These are phyloP conservation scores for Epinephelus moara DNA, from an alignment of 2,113 vertebrate species.

Conservation along the genomic window DNA sequence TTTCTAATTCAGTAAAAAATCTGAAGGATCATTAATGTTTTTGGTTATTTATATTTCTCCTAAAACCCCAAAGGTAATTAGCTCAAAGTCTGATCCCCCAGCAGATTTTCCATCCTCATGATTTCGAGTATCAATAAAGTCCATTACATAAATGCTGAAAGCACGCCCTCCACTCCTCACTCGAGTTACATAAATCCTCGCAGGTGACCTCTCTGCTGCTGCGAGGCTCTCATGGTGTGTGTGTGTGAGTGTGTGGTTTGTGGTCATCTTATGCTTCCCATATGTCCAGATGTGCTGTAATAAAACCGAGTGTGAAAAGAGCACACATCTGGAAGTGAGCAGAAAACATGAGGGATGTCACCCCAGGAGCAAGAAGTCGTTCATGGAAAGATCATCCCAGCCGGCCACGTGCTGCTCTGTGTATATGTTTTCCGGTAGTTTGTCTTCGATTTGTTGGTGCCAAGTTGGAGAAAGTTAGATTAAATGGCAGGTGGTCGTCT, in stretches of 20 bases:
- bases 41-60: background rate
- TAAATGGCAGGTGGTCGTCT: background rate
- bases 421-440: slow-evolving; percentile 38
- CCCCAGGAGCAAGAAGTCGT: slow-evolving; percentile 15
- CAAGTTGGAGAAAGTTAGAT: background rate
- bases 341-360: slow-evolving; percentile 51
- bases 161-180: slow-evolving; percentile 36
- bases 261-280: slow-evolving; percentile 46
- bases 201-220: slow-evolving; percentile 50
- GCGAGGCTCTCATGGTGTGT: slow-evolving; percentile 33
- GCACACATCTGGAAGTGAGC: slow-evolving; percentile 68
- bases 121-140: slow-evolving; percentile 42
- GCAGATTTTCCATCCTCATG: slow-evolving; percentile 32
- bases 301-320: slow-evolving; percentile 48
- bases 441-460: background rate
- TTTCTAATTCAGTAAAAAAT: background rate
- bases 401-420: background rate
- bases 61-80: background rate
- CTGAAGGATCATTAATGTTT: background rate
- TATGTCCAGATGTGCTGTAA: slow-evolving; percentile 65
- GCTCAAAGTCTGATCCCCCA: background rate
- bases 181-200: slow-evolving; percentile 51
- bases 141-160: slow-evolving; percentile 60
- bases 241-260: slow-evolving; percentile 26
- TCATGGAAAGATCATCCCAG: slow-evolving; percentile 50